Base-by-base conservation (phyloP, 2,888 invertebrate genomes). In the Deilephila elpenor region DNA sequence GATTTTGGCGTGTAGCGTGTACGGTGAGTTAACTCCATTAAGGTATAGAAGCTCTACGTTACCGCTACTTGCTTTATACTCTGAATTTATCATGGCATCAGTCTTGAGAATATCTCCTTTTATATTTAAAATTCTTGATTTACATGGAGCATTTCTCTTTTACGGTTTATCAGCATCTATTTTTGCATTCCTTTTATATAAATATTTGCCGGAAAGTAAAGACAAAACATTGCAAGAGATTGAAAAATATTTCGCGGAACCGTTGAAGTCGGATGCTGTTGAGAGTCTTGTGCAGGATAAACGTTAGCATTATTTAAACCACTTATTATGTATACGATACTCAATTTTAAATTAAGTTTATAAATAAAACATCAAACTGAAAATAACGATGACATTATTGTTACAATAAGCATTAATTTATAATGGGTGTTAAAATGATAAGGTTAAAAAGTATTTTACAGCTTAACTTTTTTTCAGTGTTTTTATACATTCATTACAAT, bases 171-270 rank as follows among this genome's bases (percentile, higher is more conserved):
- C 78, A 1, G 71, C 79, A n/a, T 79, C 81, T 4, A 0, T 81
- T 5, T 82, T 80, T 59, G 76, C 78, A 6, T 6, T 79, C 6
- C 71, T 82, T 20, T 75, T 84, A 29, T 83, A 79, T 64, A 67
- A 74, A n/a, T 79, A 79, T 62, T 77, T 84, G 59, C 84, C 84
- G 11, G 84, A 87, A 75, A 84, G 84, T 0, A 83, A 83, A 72
- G 84, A 83, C 61, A 84, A 81, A 76, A 84, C 80, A 11, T 73
- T 82, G 8, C 75, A 79, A 62, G 85, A 86, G 70, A 83, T 87
- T 29, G 82, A 83, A 74, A 67, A 67, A 20, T 67, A 67, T 51
- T 67, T 67, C 17, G 25, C 44, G 20, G 67, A 67, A 51, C 51
- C 67, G 5, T 6, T 51, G 25, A 51, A 67, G 6, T 3, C 44